These are phyloP conservation scores for Samia ricini DNA, from an alignment of 1,140 invertebrate genomes.

Conservation along the genomic window DNA sequence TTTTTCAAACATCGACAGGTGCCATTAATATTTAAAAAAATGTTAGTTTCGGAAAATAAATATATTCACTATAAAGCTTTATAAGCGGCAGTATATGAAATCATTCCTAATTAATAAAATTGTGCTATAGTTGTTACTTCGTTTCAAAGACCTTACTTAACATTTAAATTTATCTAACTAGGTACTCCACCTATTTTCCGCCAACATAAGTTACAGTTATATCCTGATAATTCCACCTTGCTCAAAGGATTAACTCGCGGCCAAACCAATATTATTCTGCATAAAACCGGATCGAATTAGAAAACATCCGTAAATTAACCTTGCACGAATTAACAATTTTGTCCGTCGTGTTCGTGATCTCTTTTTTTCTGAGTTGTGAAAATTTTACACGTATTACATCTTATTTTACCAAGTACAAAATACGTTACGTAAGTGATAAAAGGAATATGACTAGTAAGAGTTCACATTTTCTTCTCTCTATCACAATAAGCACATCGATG, in stretches of 20 bases:
- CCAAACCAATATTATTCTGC: neutral
- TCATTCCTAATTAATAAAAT: too few species aligned
- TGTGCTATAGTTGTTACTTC: too few species aligned
- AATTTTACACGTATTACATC: neutral
- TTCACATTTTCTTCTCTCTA: neutral
- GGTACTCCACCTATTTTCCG: neutral
- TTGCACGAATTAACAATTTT: constrained; percentile 40
- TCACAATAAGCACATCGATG: neutral
- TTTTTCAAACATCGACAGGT: too few species aligned
- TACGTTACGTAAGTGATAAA: neutral
- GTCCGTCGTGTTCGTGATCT: constrained; percentile 21
- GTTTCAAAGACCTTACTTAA: too few species aligned
- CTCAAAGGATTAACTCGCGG: constrained; percentile 2
- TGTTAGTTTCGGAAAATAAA: too few species aligned
- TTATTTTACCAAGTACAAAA: neutral
- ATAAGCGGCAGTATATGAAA: too few species aligned
- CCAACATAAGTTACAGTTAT: neutral
- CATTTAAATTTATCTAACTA: too few species aligned
- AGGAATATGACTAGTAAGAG: neutral
- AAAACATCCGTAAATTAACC: constrained; percentile 35
- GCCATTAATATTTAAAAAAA: too few species aligned
- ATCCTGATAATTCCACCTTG: neutral
- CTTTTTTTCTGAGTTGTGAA: constrained; percentile 7
- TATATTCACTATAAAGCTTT: too few species aligned
- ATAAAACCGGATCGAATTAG: constrained; percentile 43